These are phyloP conservation scores for Agriotes lineatus DNA, from an alignment of 2,888 invertebrate genomes.

Conservation along the genomic window DNA sequence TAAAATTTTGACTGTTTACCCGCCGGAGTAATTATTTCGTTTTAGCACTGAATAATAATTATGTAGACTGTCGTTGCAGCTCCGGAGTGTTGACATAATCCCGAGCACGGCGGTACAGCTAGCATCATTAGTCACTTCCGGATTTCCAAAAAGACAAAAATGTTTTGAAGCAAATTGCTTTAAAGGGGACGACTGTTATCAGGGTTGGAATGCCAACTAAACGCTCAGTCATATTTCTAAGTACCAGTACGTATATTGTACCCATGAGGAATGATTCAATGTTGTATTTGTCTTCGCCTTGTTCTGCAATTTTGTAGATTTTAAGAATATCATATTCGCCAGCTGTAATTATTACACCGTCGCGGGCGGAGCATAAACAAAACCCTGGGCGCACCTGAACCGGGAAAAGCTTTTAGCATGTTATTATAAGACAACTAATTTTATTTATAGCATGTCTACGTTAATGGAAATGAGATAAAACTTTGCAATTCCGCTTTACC, in stretches of 20 bases:
- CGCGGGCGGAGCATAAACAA: neutral
- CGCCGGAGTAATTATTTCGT: neutral
- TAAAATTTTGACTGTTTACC: too few relatives aligned
- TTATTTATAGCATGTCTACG: slow-evolving; percentile 20
- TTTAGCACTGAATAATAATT: neutral
- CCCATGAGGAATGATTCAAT: too few relatives aligned
- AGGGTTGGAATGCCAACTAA: too few relatives aligned
- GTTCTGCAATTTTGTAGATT: too few relatives aligned
- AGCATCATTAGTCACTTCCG: slow-evolving; percentile 6
- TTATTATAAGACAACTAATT: slow-evolving; percentile 14
- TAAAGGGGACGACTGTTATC: too few relatives aligned
- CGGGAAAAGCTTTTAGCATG: slow-evolving; percentile 31
- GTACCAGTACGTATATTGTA: too few relatives aligned
- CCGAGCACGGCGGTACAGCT: neutral
- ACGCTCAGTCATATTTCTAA: too few relatives aligned
- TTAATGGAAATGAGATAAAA: slow-evolving; percentile 29
- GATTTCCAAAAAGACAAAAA: slow-evolving; percentile 2
- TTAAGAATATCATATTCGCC: slow-evolving; percentile 3
- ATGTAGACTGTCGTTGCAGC: neutral
- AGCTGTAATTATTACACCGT: neutral
- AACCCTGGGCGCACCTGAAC: slow-evolving; percentile 23
- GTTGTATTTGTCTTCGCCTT: too few relatives aligned
- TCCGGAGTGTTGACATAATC: neutral
- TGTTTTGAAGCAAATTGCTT: neutral
- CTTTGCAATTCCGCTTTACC: slow-evolving; percentile 9